Percentiles rank a stretch among this genome's conserved stretches.
phyloP scores from a whole-genome alignment of 1,140 invertebrate genomes.

The Lepeophtheirus salmonis region DNA sequence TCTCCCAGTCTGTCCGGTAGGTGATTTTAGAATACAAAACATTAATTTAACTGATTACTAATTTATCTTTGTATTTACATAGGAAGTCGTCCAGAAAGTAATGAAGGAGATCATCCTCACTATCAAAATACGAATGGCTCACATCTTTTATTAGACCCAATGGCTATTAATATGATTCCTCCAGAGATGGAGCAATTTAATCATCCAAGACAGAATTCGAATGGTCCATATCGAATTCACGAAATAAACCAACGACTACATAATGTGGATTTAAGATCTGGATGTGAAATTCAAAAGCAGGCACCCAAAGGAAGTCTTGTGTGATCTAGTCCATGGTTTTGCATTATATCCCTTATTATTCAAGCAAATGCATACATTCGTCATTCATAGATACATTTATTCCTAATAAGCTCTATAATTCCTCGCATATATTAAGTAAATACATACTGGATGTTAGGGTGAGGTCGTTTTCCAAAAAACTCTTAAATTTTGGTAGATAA shows the following conservation, averaged over 20 bases:
- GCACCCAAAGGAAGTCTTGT: no score
- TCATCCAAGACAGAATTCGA: neutral
- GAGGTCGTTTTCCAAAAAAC: no score
- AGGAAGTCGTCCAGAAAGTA: slow-evolving; percentile 15
- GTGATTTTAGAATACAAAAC: neutral
- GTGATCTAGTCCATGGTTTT: no score
- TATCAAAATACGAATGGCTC: neutral
- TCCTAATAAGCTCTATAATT: no score
- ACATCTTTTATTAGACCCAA: neutral
- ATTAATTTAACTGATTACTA: neutral
- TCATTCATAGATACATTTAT: no score
- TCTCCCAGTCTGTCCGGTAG: slow-evolving; percentile 49
- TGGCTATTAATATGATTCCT: slow-evolving; percentile 13
- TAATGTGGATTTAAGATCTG: neutral
- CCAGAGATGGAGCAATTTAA: neutral
- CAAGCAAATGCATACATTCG: no score
- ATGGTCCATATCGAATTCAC: neutral
- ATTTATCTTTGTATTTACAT: neutral
- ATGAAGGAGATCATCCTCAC: slow-evolving; percentile 12
- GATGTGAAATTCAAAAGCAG: no score
- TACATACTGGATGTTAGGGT: no score
- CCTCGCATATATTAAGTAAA: no score
- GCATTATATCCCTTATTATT: no score
- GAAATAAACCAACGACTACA: neutral
- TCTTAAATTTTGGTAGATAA: no score